Evolutionary conservation across 2,113 vertebrate species (phyloP).

Genomic region (Dicaeum eximium): DNA sequence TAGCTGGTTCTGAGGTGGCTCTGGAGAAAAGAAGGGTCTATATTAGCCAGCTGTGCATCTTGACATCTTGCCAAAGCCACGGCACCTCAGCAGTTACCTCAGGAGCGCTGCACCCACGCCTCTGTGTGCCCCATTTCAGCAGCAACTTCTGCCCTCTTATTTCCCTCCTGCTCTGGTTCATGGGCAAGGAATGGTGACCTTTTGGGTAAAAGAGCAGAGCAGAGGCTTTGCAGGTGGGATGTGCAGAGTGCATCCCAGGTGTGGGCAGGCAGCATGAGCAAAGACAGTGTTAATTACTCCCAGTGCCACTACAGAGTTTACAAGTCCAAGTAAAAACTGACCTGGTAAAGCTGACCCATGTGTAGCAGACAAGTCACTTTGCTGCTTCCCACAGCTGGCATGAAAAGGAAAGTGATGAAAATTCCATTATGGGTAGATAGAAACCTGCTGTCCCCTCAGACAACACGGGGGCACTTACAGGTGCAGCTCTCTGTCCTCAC

Average conservation of each 20-base stretch:
- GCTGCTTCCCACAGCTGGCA: background rate
- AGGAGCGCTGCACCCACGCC: background rate
- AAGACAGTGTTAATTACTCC: background rate
- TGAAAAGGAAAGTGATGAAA: background rate
- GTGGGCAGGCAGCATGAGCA: background rate
- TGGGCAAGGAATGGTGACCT: background rate
- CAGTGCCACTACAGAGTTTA: background rate
- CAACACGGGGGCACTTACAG: background rate
- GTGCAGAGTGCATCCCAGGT: background rate
- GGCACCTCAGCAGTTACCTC: background rate
- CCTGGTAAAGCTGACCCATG: background rate
- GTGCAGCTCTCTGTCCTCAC: background rate
- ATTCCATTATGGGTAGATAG: background rate
- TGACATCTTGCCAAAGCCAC: background rate
- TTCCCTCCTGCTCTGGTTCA: background rate
- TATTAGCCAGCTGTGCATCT: background rate
- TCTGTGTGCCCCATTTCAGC: background rate
- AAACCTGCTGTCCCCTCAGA: background rate
- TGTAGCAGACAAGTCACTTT: background rate
- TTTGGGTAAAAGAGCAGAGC: background rate
- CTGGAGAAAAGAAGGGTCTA: conserved; percentile 11
- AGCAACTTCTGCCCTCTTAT: background rate
- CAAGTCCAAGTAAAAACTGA: background rate
- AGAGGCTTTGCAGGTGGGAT: background rate
- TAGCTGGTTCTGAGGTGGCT: conserved; percentile 47